Evolutionary conservation across 2,888 invertebrate species (phyloP).

Genomic region (Fragum fragum): DNA sequence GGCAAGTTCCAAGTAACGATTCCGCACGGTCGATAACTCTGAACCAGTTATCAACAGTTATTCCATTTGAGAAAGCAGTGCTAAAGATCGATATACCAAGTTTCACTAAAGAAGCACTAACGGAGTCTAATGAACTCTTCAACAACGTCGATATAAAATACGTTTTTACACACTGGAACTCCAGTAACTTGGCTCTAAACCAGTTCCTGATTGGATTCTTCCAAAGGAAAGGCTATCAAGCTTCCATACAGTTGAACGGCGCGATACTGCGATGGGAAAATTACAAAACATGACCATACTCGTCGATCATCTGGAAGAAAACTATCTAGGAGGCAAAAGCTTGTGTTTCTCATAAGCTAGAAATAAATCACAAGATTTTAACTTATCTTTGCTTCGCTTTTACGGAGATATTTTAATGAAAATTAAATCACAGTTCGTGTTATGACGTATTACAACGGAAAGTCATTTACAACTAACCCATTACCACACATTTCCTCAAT

Average conservation of each 20-base stretch:
- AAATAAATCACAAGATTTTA: too few species aligned
- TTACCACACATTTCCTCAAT: too few species aligned
- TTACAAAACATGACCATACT: background rate
- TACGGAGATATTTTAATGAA: too few species aligned
- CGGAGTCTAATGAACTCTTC: conserved; percentile 48
- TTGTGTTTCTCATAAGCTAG: too few species aligned
- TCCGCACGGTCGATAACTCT: conserved; percentile 53
- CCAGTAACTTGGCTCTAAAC: background rate
- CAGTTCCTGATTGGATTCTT: conserved; percentile 32
- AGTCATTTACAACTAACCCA: too few species aligned
- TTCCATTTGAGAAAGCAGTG: conserved; percentile 49
- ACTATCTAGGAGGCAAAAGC: background rate
- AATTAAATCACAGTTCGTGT: too few species aligned
- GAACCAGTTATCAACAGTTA: conserved; percentile 47
- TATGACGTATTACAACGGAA: too few species aligned
- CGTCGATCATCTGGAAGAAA: conserved; percentile 27
- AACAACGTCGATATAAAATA: conserved; percentile 49
- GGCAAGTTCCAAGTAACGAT: conserved; percentile 23
- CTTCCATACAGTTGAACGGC: conserved; percentile 12
- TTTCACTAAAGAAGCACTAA: conserved; percentile 40
- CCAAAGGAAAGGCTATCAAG: conserved; percentile 26
- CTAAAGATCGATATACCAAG: conserved; percentile 66
- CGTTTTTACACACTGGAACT: conserved; percentile 67
- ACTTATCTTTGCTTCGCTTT: too few species aligned
- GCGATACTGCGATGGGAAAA: background rate